A percentile compares a stretch with the other conserved stretches of the same genome.
Conservation (phyloP, 2,797 vertebrate genomes). For the Alcedo quadribrachys region DNA sequence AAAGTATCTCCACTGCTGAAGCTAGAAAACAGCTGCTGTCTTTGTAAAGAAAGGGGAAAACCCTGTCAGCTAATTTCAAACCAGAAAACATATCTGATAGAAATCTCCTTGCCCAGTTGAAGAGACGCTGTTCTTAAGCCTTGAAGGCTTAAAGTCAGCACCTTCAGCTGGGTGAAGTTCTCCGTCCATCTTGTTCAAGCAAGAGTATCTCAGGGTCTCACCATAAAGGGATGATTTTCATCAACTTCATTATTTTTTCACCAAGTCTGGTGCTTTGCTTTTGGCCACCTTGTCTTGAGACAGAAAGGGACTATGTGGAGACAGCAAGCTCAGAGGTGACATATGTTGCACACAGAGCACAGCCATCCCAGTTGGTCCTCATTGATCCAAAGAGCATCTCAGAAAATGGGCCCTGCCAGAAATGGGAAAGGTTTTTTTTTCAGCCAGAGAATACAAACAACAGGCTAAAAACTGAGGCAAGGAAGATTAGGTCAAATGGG, state of each 20-base stretch:
- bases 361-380: not conserved
- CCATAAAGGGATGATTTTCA: not conserved
- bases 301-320: conserved; percentile 2
- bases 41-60: not conserved
- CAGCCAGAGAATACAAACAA: not conserved
- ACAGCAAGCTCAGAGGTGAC: not conserved
- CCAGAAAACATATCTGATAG: not conserved
- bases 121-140: not conserved
- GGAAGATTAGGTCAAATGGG: not conserved
- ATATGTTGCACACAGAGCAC: not conserved
- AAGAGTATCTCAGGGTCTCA: not conserved
- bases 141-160: not conserved
- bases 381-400: not conserved
- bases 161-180: not conserved
- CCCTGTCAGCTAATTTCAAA: not conserved
- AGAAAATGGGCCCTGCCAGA: not conserved
- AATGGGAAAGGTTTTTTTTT: not conserved
- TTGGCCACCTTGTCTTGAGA: not conserved
- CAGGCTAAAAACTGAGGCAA: not conserved
- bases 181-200: not conserved
- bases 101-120: not conserved
- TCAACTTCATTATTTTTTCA: not conserved
- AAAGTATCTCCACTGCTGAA: not conserved
- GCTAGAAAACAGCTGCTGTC: not conserved
- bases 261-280: not conserved